Percentiles rank a stretch among this genome's conserved stretches.
phyloP scores from a whole-genome alignment of 2,797 vertebrate genomes.

The Craterocephalus amniculus region DNA sequence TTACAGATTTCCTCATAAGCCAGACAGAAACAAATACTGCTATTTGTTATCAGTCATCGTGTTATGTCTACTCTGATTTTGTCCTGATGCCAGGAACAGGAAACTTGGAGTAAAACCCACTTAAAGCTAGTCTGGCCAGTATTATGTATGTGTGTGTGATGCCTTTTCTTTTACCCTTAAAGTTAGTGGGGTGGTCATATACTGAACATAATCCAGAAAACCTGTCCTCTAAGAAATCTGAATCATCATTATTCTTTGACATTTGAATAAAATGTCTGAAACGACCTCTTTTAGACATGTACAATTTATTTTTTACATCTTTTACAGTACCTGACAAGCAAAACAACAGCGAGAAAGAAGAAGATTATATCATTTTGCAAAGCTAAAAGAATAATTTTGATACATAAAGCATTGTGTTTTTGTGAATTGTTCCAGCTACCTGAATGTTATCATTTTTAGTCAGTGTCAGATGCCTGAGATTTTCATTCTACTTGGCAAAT shows the following conservation, averaged over 20 bases:
- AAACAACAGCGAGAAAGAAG: no score
- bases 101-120: slow-evolving; percentile 26
- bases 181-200: neutral
- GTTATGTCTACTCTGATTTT: slow-evolving; percentile 43
- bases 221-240: neutral
- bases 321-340: neutral
- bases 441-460: no score
- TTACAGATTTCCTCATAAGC: neutral
- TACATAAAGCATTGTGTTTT: no score
- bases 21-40: neutral
- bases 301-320: neutral
- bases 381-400: no score
- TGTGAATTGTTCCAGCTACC: no score
- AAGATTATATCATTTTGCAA: no score
- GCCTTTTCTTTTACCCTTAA: neutral
- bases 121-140: slow-evolving; percentile 10
- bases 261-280: neutral
- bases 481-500: neutral
- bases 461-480: neutral
- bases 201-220: no score
- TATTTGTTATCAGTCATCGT: slow-evolving; percentile 40
- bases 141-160: neutral
- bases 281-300: no score
- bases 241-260: neutral
- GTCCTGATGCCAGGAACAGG: slow-evolving; percentile 37